Percentiles rank a stretch among this genome's conserved stretches.
These are phyloP conservation scores for Brachionichthys hirsutus DNA, from an alignment of 2,113 vertebrate species.

Conservation along the genomic window DNA sequence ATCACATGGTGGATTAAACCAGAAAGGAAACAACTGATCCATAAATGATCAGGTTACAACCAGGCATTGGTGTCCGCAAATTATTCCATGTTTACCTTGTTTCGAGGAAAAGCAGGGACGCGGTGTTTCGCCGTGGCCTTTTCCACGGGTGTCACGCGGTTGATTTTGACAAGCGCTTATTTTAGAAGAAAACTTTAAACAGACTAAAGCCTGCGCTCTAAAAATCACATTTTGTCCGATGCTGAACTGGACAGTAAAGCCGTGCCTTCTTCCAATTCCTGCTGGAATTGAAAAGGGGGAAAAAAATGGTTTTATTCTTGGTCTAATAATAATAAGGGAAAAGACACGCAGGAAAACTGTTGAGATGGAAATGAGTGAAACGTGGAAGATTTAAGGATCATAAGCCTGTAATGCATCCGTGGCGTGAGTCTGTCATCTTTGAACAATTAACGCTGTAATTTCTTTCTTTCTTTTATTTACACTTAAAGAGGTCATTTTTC, in stretches of 20 bases:
- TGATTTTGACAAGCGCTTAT: slow-evolving; percentile 39
- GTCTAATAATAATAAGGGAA: neutral
- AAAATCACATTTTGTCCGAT: too few relatives aligned
- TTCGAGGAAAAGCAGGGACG: slow-evolving; percentile 59
- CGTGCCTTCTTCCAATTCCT: too few relatives aligned
- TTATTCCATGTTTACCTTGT: slow-evolving; percentile 71
- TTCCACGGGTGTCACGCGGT: slow-evolving; percentile 35
- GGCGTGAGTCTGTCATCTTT: slow-evolving; percentile 19
- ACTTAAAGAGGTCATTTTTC: slow-evolving; percentile 62
- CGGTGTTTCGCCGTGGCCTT: slow-evolving; percentile 38
- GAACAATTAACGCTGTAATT: slow-evolving; percentile 71
- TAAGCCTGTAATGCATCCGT: too few relatives aligned
- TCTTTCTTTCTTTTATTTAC: slow-evolving; percentile 69
- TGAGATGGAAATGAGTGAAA: too few relatives aligned
- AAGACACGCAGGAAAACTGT: neutral
- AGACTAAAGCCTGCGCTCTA: too few relatives aligned
- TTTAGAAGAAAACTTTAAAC: slow-evolving; percentile 16
- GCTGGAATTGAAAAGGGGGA: neutral
- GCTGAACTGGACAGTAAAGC: too few relatives aligned
- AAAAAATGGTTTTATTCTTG: neutral
- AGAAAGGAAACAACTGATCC: slow-evolving; percentile 84
- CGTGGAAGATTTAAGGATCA: too few relatives aligned
- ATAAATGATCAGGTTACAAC: slow-evolving; percentile 85
- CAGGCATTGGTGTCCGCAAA: slow-evolving; percentile 71
- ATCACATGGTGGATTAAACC: slow-evolving; percentile 87